phyloP scores from a whole-genome alignment of 2,113 vertebrate species.

The Gasterosteus aculeatus region DNA sequence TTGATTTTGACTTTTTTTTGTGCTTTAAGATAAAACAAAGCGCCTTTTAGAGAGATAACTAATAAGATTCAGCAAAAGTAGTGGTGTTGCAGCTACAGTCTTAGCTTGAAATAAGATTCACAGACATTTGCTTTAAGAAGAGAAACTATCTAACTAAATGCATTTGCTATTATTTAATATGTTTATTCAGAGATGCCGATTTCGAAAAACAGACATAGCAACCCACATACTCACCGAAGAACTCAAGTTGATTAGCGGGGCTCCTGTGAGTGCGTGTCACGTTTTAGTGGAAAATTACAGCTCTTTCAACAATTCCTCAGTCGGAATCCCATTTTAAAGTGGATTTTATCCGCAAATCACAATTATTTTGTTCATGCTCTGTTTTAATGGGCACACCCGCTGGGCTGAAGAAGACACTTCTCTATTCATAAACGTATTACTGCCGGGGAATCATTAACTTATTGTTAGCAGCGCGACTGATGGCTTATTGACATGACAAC shows the following conservation, averaged over 20 bases:
- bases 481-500: conserved; percentile 80
- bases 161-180: conserved; percentile 33
- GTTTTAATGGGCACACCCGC: conserved; percentile 83
- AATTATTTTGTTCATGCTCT: conserved; percentile 85
- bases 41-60: background rate
- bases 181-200: conserved; percentile 27
- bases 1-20: background rate
- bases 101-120: background rate
- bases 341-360: conserved; percentile 85
- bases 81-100: background rate
- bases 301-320: conserved; percentile 83
- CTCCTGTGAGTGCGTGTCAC: conserved; percentile 76
- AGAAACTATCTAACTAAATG: conserved; percentile 13
- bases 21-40: background rate
- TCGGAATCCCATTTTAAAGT: conserved; percentile 79
- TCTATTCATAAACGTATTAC: conserved; percentile 86
- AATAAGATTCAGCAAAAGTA: background rate
- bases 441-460: conserved; percentile 83
- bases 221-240: conserved; percentile 38
- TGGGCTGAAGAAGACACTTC: conserved; percentile 81
- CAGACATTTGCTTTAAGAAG: background rate
- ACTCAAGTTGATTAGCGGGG: conserved; percentile 61
- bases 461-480: conserved; percentile 77
- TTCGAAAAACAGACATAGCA: conserved; percentile 24
- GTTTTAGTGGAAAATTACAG: conserved; percentile 86